Conservation (phyloP, 2,113 vertebrate species). For the Chamaea fasciata region DNA sequence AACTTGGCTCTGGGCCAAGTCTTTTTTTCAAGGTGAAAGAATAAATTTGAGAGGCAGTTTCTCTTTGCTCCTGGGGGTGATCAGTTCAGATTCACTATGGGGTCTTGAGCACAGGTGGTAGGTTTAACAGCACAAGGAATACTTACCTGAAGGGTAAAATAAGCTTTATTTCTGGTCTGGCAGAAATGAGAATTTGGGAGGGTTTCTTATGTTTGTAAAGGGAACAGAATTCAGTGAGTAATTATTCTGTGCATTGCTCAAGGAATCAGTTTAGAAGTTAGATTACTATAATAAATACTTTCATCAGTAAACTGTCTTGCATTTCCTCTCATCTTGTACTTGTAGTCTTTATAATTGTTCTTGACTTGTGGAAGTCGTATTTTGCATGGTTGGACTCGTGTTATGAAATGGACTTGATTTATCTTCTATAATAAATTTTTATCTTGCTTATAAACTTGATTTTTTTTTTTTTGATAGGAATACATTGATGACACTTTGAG, state of each 20-base stretch:
- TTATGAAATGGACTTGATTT: neutral
- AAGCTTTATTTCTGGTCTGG: neutral
- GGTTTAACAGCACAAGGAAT: neutral
- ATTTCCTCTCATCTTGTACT: neutral
- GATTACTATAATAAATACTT: neutral
- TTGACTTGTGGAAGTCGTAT: neutral
- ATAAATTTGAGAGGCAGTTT: neutral
- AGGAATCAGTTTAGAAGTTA: neutral
- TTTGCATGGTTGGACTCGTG: neutral
- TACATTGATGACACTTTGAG: neutral
- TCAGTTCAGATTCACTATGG: neutral
- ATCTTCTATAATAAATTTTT: neutral
- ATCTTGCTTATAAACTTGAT: neutral
- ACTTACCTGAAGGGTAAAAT: neutral
- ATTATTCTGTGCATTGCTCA: neutral
- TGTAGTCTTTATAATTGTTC: neutral
- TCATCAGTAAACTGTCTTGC: neutral
- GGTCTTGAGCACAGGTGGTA: neutral
- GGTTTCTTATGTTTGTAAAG: neutral
- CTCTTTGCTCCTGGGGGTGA: neutral
- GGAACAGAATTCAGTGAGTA: neutral
- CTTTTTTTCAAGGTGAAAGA: neutral
- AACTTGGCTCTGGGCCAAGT: neutral
- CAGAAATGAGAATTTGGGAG: neutral
- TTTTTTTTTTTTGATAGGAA: neutral